A percentile compares a stretch with the other conserved stretches of the same genome.
Evolutionary conservation across 1,140 invertebrate genomes (phyloP).

Genomic region (Asbolus verrucosus): DNA sequence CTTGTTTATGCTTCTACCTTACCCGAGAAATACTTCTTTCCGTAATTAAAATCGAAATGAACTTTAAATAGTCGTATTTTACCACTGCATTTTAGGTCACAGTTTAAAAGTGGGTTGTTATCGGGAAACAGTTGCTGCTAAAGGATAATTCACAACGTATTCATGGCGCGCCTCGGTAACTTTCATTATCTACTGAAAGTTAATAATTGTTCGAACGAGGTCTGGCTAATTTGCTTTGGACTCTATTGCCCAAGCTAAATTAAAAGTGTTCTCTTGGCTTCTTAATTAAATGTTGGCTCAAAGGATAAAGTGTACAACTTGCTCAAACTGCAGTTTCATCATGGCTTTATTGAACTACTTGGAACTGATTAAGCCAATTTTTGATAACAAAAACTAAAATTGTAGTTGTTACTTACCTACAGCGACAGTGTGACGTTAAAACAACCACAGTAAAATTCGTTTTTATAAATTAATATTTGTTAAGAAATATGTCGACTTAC

Average conservation of each 20-base stretch:
- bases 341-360: not conserved
- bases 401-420: too few species aligned
- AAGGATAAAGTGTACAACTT: slow-evolving; percentile 23
- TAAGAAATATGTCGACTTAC: too few species aligned
- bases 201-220: slow-evolving; percentile 32
- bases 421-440: too few species aligned
- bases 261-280: slow-evolving; percentile 42
- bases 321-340: slow-evolving; percentile 8
- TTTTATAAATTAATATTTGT: too few species aligned
- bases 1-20: too few species aligned
- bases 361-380: not conserved
- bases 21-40: too few species aligned
- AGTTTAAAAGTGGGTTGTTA: too few species aligned
- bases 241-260: slow-evolving; percentile 38
- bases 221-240: slow-evolving; percentile 38
- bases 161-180: slow-evolving; percentile 25
- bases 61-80: too few species aligned
- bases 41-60: slow-evolving; percentile 9
- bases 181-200: slow-evolving; percentile 38
- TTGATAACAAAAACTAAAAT: not conserved
- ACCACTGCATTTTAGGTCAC: too few species aligned
- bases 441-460: too few species aligned
- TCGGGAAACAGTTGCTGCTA: not conserved
- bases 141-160: slow-evolving; percentile 28
- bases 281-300: slow-evolving; percentile 44